Conservation (phyloP, 2,888 invertebrate genomes). For the Drosophila suboccidentalis region DNA sequence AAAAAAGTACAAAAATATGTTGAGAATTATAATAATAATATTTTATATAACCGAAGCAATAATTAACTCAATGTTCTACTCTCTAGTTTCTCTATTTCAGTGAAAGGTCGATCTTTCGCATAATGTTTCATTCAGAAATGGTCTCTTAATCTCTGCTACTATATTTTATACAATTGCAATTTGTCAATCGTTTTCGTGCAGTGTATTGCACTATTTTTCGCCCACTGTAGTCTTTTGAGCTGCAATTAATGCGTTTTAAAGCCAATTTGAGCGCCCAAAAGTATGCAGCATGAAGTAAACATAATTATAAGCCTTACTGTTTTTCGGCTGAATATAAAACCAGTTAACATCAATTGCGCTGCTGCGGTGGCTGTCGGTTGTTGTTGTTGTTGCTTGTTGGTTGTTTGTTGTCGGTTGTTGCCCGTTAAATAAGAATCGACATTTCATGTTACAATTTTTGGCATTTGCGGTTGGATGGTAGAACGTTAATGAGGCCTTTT, state of each 20-base stretch:
- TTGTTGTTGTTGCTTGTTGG: constrained; percentile 16
- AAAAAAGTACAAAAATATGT: too few species aligned
- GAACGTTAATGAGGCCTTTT: constrained; percentile 69
- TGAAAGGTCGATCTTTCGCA: too few species aligned
- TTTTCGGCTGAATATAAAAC: constrained; percentile 10
- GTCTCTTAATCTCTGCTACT: neutral
- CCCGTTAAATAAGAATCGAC: constrained; percentile 64
- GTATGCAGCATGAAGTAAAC: constrained; percentile 38
- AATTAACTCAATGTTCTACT: neutral
- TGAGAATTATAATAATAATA: neutral
- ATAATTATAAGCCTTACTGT: constrained; percentile 32
- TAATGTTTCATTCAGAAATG: too few species aligned
- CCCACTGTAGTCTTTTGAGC: neutral
- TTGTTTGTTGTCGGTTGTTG: constrained; percentile 18
- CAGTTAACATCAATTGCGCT: constrained; percentile 43
- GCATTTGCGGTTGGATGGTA: constrained; percentile 53
- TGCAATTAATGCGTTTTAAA: constrained; percentile 30
- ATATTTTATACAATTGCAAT: constrained; percentile 1
- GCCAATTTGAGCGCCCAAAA: constrained; percentile 26
- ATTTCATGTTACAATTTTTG: constrained; percentile 63
- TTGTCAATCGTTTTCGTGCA: neutral
- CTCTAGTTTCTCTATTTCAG: neutral
- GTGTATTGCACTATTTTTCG: neutral
- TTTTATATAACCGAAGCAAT: neutral
- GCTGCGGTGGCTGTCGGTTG: constrained; percentile 20